Conservation (phyloP, 2,113 vertebrate species). For the Bubo blakistoni region DNA sequence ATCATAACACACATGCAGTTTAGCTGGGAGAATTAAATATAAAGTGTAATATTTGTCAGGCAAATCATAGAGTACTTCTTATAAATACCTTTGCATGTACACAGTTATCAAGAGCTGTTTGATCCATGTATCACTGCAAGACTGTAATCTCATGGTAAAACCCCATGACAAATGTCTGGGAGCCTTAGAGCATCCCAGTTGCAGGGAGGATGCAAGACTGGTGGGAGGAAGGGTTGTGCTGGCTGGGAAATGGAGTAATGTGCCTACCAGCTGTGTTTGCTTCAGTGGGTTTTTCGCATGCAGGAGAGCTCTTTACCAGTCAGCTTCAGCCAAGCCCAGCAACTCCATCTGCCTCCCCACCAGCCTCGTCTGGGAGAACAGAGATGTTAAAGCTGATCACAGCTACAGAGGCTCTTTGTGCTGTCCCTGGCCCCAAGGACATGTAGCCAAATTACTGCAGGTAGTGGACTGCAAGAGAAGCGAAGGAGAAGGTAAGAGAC, state of each 20-base stretch:
- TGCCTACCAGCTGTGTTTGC: not conserved
- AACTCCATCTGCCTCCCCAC: not conserved
- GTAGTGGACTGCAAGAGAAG: not conserved
- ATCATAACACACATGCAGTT: not conserved
- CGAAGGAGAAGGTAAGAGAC: not conserved
- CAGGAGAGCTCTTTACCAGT: not conserved
- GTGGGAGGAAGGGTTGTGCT: not conserved
- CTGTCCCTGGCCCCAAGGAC: not conserved
- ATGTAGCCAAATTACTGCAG: accelerated
- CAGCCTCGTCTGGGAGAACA: accelerated
- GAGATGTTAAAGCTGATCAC: not conserved
- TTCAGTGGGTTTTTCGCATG: not conserved
- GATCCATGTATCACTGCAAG: not conserved
- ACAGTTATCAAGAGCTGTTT: not conserved
- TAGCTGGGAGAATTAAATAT: not conserved
- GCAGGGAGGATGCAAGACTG: not conserved
- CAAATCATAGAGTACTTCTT: not conserved
- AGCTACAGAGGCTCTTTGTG: not conserved
- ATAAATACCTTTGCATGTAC: not conserved
- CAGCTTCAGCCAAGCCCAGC: not conserved
- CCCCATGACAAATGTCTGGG: not conserved
- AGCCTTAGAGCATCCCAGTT: not conserved
- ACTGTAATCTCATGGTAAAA: not conserved
- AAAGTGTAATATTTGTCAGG: not conserved
- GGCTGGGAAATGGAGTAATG: not conserved